Percentiles rank a stretch among this genome's conserved stretches.
phyloP scores from a whole-genome alignment of 1,140 invertebrate genomes.

The Adoxophyes honmai region DNA sequence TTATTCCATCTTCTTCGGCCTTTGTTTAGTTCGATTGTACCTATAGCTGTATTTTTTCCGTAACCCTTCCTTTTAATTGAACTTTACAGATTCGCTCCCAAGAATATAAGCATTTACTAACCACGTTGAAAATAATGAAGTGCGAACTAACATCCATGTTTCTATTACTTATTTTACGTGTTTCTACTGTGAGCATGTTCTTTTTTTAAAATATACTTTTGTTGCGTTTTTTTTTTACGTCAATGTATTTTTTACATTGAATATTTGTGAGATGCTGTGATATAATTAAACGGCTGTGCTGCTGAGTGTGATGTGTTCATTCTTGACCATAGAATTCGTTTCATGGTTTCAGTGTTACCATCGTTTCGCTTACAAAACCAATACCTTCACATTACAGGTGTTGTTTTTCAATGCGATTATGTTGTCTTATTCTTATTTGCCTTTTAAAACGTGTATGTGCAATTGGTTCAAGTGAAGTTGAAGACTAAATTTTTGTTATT shows the following conservation, averaged over 20 bases:
- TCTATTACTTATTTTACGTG: conserved; percentile 26
- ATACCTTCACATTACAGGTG: background rate
- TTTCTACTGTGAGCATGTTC: conserved; percentile 14
- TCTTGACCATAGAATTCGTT: too few relatives aligned
- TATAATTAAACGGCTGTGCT: too few relatives aligned
- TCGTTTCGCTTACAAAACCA: background rate
- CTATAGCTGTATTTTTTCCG: background rate
- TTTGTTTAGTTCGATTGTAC: background rate
- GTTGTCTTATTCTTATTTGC: background rate
- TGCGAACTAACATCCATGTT: conserved; percentile 17
- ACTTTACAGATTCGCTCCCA: conserved; percentile 71
- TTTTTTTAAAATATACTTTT: conserved; percentile 2
- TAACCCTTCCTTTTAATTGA: conserved; percentile 22
- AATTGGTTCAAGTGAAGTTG: too few relatives aligned
- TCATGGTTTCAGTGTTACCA: background rate
- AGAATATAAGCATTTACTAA: conserved; percentile 74
- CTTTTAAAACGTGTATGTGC: too few relatives aligned
- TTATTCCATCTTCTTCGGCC: background rate
- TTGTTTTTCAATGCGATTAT: background rate
- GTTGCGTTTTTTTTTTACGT: too few relatives aligned
- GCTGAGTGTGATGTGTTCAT: too few relatives aligned
- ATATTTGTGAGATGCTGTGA: too few relatives aligned
- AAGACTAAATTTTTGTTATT: conserved; percentile 16
- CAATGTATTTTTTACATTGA: too few relatives aligned
- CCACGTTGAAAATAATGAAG: background rate